These are phyloP conservation scores for Drosophila merina DNA, from an alignment of 2,888 invertebrate species.

Conservation along the genomic window DNA sequence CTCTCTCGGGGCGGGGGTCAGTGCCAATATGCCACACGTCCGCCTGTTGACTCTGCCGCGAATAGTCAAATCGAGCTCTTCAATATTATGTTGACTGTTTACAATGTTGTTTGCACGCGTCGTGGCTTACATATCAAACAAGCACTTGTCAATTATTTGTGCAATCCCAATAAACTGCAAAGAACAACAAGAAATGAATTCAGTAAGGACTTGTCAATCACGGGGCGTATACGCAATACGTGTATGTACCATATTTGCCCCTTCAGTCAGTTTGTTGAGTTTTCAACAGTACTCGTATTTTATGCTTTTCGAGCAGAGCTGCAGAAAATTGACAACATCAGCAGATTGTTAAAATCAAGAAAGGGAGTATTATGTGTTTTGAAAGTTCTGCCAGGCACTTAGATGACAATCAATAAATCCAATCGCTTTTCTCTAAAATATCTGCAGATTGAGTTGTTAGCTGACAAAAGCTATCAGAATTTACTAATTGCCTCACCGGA, in stretches of 20 bases:
- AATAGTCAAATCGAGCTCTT: slow-evolving; percentile 3
- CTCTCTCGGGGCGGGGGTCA: slow-evolving; percentile 11
- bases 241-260: slow-evolving; percentile 2
- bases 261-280: slow-evolving; percentile 11
- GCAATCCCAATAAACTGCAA: slow-evolving; percentile 43
- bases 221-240: slow-evolving; percentile 29
- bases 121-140: slow-evolving; percentile 36
- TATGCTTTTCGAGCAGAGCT: not conserved
- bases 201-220: slow-evolving; percentile 8
- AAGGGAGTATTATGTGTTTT: not conserved
- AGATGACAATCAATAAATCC: slow-evolving; percentile 41
- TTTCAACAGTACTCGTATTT: not conserved
- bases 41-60: slow-evolving; percentile 3
- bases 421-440: slow-evolving; percentile 16
- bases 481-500: slow-evolving; percentile 39
- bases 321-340: not conserved
- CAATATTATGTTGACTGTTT: slow-evolving; percentile 40
- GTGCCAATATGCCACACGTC: slow-evolving; percentile 21
- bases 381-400: slow-evolving; percentile 21
- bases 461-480: slow-evolving; percentile 44
- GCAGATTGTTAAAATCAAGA: slow-evolving; percentile 6
- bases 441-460: slow-evolving; percentile 3
- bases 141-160: slow-evolving; percentile 34
- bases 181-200: slow-evolving; percentile 11
- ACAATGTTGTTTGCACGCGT: slow-evolving; percentile 42